These are phyloP conservation scores for Portevinia maculata DNA, from an alignment of 2,888 invertebrate species.

Conservation along the genomic window DNA sequence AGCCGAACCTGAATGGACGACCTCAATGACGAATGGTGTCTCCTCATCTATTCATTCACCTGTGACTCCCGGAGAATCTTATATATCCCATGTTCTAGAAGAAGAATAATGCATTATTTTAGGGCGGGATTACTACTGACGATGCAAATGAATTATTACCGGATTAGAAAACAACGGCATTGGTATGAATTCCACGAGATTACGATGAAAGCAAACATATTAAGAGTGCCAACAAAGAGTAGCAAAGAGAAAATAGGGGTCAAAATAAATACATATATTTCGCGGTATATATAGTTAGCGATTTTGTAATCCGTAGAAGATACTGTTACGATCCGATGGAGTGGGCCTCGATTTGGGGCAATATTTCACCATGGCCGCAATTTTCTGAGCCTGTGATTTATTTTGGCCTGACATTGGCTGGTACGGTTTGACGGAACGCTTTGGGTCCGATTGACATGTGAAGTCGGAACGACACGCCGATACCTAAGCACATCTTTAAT, in stretches of 20 bases:
- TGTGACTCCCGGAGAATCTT: not conserved
- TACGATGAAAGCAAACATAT: constrained; percentile 11
- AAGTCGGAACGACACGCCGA: constrained; percentile 6
- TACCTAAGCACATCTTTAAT: constrained; percentile 15
- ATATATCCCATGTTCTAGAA: no score
- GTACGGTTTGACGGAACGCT: constrained; percentile 12
- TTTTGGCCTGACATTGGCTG: constrained; percentile 13
- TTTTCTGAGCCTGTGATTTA: constrained; percentile 29
- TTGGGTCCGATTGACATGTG: constrained; percentile 26
- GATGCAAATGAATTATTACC: constrained; percentile 35
- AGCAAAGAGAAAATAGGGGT: constrained; percentile 39
- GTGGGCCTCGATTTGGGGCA: not conserved
- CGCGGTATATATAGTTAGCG: constrained; percentile 6
- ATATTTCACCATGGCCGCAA: constrained; percentile 43
- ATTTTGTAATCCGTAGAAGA: constrained; percentile 5
- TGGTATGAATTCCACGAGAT: constrained; percentile 33
- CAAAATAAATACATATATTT: constrained; percentile 39
- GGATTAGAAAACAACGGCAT: constrained; percentile 48
- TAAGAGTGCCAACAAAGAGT: constrained; percentile 35
- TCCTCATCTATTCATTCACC: not conserved
- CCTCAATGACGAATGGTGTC: not conserved
- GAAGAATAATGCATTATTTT: not conserved
- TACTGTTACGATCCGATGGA: constrained; percentile 39
- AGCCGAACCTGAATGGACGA: constrained; percentile 20
- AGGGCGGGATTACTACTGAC: not conserved